Conservation (phyloP, 2,888 invertebrate genomes). For the Scaptomyza cyrtandrae region DNA sequence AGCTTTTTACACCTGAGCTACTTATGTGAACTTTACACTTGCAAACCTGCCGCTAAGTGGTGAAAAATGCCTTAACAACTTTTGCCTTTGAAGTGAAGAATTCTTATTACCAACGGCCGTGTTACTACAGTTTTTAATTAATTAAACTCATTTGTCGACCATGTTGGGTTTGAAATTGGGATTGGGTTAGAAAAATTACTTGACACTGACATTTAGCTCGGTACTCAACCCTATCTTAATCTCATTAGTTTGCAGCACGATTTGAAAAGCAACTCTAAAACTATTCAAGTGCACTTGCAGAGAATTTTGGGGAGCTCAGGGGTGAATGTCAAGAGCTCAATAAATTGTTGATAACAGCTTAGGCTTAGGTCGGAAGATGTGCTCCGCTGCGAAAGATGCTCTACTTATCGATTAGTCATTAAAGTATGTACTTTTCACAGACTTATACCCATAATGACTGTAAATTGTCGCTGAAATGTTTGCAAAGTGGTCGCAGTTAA, state of each 20-base stretch:
- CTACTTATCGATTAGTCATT: slow-evolving; percentile 59
- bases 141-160: slow-evolving; percentile 19
- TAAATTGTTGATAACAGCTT: slow-evolving; percentile 50
- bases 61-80: slow-evolving; percentile 38
- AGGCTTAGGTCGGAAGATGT: slow-evolving; percentile 10
- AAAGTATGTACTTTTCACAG: neutral
- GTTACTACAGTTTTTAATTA: neutral
- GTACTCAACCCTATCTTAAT: slow-evolving; percentile 17
- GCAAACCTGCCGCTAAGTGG: slow-evolving; percentile 53
- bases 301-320: slow-evolving; percentile 17
- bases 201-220: slow-evolving; percentile 16
- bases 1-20: slow-evolving; percentile 65
- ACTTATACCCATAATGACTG: slow-evolving; percentile 52
- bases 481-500: slow-evolving; percentile 57
- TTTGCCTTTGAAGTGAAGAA: slow-evolving; percentile 26
- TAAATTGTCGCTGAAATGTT: slow-evolving; percentile 62
- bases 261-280: slow-evolving; percentile 24
- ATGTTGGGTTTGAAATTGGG: slow-evolving; percentile 4
- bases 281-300: slow-evolving; percentile 30
- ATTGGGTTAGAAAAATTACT: neutral
- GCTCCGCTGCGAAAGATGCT: slow-evolving; percentile 17
- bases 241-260: slow-evolving; percentile 46
- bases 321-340: slow-evolving; percentile 43
- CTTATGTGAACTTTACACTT: slow-evolving; percentile 30
- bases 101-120: slow-evolving; percentile 18